A percentile compares a stretch with the other conserved stretches of the same genome.
Evolutionary conservation across 2,888 invertebrate species (phyloP).

Genomic region (Euplagia quadripunctaria): DNA sequence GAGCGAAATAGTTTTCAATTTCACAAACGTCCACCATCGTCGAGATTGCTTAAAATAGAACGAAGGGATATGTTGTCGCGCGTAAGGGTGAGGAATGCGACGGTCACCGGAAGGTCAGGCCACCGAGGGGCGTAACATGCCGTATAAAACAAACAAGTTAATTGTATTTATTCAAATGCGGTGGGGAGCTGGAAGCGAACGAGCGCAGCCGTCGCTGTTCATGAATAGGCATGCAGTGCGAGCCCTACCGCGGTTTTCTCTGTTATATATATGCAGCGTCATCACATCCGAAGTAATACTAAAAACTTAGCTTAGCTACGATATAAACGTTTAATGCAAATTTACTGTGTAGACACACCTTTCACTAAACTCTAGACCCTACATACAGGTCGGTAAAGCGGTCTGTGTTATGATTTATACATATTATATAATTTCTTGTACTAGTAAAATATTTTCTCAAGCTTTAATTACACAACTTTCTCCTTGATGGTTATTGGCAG

Average conservation of each 20-base stretch:
- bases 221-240: constrained; percentile 80
- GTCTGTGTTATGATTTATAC: background rate
- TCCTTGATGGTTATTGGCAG: background rate
- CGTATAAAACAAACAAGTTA: constrained; percentile 86
- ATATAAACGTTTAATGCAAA: constrained; percentile 36
- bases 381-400: background rate
- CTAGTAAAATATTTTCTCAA: background rate
- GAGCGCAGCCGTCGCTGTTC: constrained; percentile 77
- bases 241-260: constrained; percentile 59
- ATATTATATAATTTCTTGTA: background rate
- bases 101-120: constrained; percentile 68
- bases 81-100: constrained; percentile 63
- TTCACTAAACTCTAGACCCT: background rate
- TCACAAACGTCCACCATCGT: constrained; percentile 53
- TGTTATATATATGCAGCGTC: constrained; percentile 74
- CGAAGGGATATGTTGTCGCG: constrained; percentile 21
- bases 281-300: constrained; percentile 56
- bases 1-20: constrained; percentile 73
- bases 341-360: constrained; percentile 13
- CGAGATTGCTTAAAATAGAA: constrained; percentile 30
- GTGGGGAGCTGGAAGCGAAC: constrained; percentile 61
- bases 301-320: constrained; percentile 30
- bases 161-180: constrained; percentile 87
- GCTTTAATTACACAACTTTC: background rate
- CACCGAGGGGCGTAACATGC: constrained; percentile 70